Percentiles rank a stretch among this genome's conserved stretches.
Evolutionary conservation across 1,140 invertebrate species (phyloP).

Genomic region (Caenorhabditis briggsae): DNA sequence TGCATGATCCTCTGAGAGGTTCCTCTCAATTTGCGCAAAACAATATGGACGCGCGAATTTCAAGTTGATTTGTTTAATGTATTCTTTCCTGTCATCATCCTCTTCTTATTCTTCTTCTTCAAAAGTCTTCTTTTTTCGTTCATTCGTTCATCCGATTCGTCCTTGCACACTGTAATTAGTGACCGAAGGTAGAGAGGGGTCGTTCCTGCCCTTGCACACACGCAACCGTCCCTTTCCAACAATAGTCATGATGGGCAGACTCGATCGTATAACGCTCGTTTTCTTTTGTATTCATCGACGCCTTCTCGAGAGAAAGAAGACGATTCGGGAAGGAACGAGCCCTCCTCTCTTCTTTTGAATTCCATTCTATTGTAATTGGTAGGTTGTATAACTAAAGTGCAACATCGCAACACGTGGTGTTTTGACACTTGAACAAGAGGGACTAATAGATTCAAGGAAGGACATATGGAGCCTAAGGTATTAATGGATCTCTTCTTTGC

Average conservation of each 20-base stretch:
- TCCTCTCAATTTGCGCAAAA: conserved; percentile 38
- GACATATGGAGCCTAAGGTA: too few species aligned
- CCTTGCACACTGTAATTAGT: conserved; percentile 56
- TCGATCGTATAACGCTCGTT: conserved; percentile 42
- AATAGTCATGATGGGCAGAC: conserved; percentile 34
- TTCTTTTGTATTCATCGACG: conserved; percentile 43
- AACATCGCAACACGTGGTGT: conserved; percentile 51
- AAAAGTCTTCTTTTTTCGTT: conserved; percentile 1
- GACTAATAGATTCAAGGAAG: not conserved
- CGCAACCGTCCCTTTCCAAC: conserved; percentile 22
- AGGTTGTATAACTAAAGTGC: conserved; percentile 49
- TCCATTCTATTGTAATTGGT: conserved; percentile 42
- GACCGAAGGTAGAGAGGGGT: conserved; percentile 6
- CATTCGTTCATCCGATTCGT: conserved; percentile 46
- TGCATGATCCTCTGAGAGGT: not conserved
- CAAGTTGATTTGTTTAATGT: conserved; percentile 48
- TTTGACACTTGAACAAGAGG: conserved; percentile 29
- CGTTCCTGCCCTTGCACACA: conserved; percentile 40
- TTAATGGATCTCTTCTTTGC: not conserved
- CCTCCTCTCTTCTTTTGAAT: not conserved
- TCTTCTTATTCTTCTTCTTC: not conserved
- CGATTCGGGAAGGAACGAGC: conserved; percentile 38
- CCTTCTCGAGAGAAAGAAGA: conserved; percentile 2
- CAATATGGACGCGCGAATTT: conserved; percentile 20
- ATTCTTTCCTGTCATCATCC: not conserved